These are phyloP conservation scores for Ceyx cyanopectus DNA, from an alignment of 2,113 vertebrate species.

Conservation along the genomic window DNA sequence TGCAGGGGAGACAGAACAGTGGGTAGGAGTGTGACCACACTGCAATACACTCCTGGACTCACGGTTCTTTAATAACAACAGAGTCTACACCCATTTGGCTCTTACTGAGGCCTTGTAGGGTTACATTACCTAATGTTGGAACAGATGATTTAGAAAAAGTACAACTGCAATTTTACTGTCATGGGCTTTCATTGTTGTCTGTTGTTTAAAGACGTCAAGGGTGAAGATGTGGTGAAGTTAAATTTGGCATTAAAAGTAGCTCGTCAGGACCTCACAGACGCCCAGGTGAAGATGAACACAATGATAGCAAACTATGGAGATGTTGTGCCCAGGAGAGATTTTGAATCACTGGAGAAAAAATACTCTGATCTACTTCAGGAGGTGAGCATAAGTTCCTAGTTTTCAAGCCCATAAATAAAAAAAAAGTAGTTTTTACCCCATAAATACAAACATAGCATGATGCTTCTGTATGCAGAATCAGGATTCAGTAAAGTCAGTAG, in stretches of 20 bases:
- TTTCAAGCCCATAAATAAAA: background rate
- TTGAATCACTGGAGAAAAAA: conserved; percentile 79
- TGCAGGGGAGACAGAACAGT: background rate
- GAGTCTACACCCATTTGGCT: background rate
- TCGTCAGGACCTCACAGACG: conserved; percentile 80
- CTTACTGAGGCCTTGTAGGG: no score
- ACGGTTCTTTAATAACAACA: background rate
- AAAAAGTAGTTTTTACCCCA: background rate
- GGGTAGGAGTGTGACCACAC: background rate
- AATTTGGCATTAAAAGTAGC: conserved; percentile 81
- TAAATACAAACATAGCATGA: background rate
- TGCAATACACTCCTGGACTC: background rate
- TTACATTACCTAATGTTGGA: background rate
- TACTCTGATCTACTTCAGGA: conserved; percentile 74
- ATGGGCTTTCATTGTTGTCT: background rate
- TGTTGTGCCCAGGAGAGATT: conserved; percentile 82
- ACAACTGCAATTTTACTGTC: background rate
- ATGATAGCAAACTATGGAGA: conserved; percentile 84
- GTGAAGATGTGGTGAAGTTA: conserved; percentile 78
- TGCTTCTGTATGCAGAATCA: background rate
- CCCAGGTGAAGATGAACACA: conserved; percentile 80
- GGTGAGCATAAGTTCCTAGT: conserved; percentile 62
- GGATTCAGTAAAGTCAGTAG: background rate
- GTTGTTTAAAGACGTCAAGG: conserved; percentile 58
- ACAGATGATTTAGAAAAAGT: background rate